Evolutionary conservation across 2,797 vertebrate genomes (phyloP), one percentile per base, ranked within the genome.

Genomic region (Ibycter americanus): DNA sequence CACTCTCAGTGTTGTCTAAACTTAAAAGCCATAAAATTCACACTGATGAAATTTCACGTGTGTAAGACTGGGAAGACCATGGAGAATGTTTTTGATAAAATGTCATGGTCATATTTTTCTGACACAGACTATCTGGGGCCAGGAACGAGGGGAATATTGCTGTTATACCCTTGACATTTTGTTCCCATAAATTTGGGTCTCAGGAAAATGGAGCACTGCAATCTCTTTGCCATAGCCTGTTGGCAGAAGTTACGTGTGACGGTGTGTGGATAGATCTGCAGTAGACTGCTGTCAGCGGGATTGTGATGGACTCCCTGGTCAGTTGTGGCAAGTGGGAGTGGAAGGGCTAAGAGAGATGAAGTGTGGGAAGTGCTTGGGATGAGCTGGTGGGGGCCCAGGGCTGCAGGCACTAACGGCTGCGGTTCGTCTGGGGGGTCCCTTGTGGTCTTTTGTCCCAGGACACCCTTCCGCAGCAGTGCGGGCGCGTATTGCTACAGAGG

Each of bases 401-500:
- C 9, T 31, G 36, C 22, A 1, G 20, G 44, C 8, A 4, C 12
- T 13, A 3, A 10, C 15, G 63, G 14, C 68, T 62, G 34, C 0
- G 1, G 20, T 2, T 9, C 1, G 0, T 9, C 1, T 13, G 15
- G 15, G 38, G 66, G 42, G 42, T 44, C 42, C 42, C 42, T 44
- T 19, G 49, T 52, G 11, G 11, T 3, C n/a, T 8, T 15, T 31
- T 20, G 4, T 7, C 42, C 59, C 63, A 5, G 36, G 26, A 12
- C 31, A 17, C 6, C 54, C 59, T 31, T 8, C 11, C 13, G 38
- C 12, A 54, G 59, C 82, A 25, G 21, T 2, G 1, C 4, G 0
- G 34, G 3, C 3, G 55, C 4, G 27, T 4, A 2, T 1, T 5
- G 47, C 26, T n/a, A 8, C 6, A 1, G 38, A 15, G 59, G 1